These are phyloP conservation scores for Cenopis cana DNA, from an alignment of 2,888 invertebrate species.

Conservation along the genomic window DNA sequence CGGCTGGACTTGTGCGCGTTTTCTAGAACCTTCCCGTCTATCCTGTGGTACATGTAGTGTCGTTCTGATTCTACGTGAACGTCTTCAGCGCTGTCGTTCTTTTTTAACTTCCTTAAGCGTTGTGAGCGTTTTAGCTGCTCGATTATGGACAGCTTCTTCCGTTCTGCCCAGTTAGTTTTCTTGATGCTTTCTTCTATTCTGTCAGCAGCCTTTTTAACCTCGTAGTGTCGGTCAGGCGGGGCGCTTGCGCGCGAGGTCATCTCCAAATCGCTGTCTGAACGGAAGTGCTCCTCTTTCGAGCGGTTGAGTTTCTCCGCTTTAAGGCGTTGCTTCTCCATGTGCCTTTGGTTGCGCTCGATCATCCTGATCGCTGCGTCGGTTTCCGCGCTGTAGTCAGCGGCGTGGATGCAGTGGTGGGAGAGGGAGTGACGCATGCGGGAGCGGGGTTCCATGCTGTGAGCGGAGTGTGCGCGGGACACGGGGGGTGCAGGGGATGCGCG, in stretches of 20 bases:
- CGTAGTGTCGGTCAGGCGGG: constrained; percentile 63
- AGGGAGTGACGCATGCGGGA: constrained; percentile 76
- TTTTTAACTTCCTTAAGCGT: constrained; percentile 73
- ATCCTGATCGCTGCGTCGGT: constrained; percentile 84
- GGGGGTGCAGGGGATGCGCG: constrained; percentile 62
- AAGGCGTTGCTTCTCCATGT: constrained; percentile 84
- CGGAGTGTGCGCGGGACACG: constrained; percentile 74
- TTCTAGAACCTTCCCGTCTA: constrained; percentile 82
- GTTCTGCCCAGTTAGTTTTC: constrained; percentile 81
- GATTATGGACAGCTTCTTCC: constrained; percentile 78
- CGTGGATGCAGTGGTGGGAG: constrained; percentile 79
- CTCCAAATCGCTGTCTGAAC: constrained; percentile 75
- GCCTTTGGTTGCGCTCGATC: constrained; percentile 86
- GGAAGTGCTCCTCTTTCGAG: constrained; percentile 71
- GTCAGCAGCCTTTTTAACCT: constrained; percentile 74
- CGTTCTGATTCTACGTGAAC: constrained; percentile 79
- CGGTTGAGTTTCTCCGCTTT: constrained; percentile 72
- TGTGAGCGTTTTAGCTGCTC: constrained; percentile 79
- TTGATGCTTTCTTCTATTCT: constrained; percentile 79
- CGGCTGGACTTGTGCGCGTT: constrained; percentile 83
- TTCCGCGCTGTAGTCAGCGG: constrained; percentile 84
- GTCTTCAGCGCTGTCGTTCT: constrained; percentile 78
- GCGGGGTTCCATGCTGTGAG: constrained; percentile 78
- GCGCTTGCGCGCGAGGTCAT: constrained; percentile 59
- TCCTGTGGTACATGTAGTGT: constrained; percentile 74